A percentile compares a stretch with the other conserved stretches of the same genome.
Evolutionary conservation across 1,140 invertebrate species (phyloP).

Genomic region (Centruroides sculpturatus): DNA sequence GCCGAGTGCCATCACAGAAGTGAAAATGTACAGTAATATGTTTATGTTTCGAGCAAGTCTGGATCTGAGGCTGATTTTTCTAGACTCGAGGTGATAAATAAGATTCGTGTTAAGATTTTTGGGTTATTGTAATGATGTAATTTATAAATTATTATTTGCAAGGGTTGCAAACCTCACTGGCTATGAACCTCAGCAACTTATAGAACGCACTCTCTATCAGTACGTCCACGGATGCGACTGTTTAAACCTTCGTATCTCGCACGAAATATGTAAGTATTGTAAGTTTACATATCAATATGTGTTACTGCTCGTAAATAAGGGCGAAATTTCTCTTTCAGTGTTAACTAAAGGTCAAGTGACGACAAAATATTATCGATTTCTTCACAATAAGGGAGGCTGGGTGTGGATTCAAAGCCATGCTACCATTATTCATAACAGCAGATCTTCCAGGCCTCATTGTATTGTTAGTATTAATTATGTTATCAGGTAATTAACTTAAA

Average conservation of each 20-base stretch:
- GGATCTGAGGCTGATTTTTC: conserved; percentile 85
- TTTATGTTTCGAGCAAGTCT: conserved; percentile 88
- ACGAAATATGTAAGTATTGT: conserved; percentile 65
- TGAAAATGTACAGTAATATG: conserved; percentile 93
- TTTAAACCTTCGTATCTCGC: conserved; percentile 64
- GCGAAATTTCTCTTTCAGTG: conserved; percentile 45
- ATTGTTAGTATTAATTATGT: conserved; percentile 96
- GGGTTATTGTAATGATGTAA: no score
- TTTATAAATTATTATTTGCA: no score
- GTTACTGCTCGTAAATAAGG: no score
- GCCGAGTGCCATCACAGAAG: conserved; percentile 86
- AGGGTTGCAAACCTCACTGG: conserved; percentile 83
- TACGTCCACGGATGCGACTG: conserved; percentile 86
- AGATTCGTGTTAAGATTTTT: no score
- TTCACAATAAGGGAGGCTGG: conserved; percentile 89
- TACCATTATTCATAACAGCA: conserved; percentile 91
- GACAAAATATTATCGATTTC: conserved; percentile 88
- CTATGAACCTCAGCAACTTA: conserved; percentile 91
- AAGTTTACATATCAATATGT: no score
- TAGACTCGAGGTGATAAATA: conserved; percentile 64
- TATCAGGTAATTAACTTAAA: conserved; percentile 28
- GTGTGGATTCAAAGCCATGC: conserved; percentile 97
- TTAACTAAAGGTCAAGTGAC: conserved; percentile 89
- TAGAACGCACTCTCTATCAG: conserved; percentile 92
- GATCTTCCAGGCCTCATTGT: conserved; percentile 85